These are phyloP conservation scores for Nibea coibor DNA, from an alignment of 2,113 vertebrate genomes.

Conservation along the genomic window DNA sequence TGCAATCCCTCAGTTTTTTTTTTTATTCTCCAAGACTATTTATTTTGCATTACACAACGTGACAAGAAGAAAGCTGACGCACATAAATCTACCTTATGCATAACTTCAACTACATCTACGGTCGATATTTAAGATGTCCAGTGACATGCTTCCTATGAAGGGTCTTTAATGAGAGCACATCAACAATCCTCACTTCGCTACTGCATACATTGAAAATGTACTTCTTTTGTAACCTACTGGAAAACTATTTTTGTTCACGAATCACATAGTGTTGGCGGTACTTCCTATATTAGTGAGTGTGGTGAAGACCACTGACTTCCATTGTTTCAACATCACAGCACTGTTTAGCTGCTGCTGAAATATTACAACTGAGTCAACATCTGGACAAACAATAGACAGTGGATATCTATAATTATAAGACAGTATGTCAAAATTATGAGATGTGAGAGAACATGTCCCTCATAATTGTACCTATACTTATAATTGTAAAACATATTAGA, in stretches of 20 bases:
- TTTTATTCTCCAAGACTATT: background rate
- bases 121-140: background rate
- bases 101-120: background rate
- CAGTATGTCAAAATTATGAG: background rate
- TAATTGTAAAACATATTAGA: background rate
- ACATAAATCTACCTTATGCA: background rate
- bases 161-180: background rate
- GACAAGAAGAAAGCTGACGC: background rate
- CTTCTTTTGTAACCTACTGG: background rate
- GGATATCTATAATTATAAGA: background rate
- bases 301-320: background rate
- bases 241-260: slow-evolving; percentile 12
- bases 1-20: background rate
- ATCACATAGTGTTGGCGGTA: slow-evolving; percentile 36
- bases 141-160: background rate
- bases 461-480: background rate
- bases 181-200: background rate
- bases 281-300: slow-evolving; percentile 11
- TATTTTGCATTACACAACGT: slow-evolving; percentile 1
- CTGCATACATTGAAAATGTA: background rate
- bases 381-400: background rate
- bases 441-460: background rate
- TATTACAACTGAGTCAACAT: background rate
- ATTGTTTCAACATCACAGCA: background rate
- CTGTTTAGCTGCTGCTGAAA: slow-evolving; percentile 4